Evolutionary conservation across 2,113 vertebrate genomes (phyloP), one percentile per base, ranked within the genome.

Genomic region (Hypocryptadius cinnamomeus): DNA sequence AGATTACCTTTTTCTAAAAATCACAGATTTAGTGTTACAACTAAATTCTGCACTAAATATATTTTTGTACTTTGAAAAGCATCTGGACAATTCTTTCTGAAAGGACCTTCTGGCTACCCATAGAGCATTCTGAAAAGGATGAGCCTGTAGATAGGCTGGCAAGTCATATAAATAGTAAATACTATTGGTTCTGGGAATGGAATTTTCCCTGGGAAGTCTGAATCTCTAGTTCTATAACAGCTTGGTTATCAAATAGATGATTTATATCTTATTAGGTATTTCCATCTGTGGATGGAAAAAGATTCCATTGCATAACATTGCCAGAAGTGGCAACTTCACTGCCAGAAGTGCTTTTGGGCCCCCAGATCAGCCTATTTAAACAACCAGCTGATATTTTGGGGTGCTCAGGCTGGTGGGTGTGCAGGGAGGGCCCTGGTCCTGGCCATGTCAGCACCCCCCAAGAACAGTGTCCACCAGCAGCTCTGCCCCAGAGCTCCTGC

Each of bases 221-320:
- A 78, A 47, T 92, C 72, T 84, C 88, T 66, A 35, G 64, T 90
- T 92, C 79, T 83, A 24, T 86, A 82, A 59, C 0, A 1, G 42
- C 76, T 74, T 78, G 72, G 83, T 90, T 96, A 93, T 94, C 93
- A 93, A 90, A 90, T 33, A 68, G 82, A 33, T 71, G 21, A 88
- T 94, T 95, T 93, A 86, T 85, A 78, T 93, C 90, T 90, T 77
- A 78, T 60, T 94, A 94, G 69, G 39, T 71, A 69, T 92, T 96
- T 90, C 88, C 57, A 86, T 74, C 51, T 81, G 90, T 78, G 82
- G 90, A 92, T 81, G 76, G 90, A 84, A 94, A 88, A 88, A 54
- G 4, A 30, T 74, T 73, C 64, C 20, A 20, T 88, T 92, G 92
- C 59, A 31, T 66, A 73, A 92, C 5, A 2, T 25, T 37, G 23